A percentile compares a stretch with the other conserved stretches of the same genome.
These are phyloP conservation scores for Trichopoda pennipes DNA, from an alignment of 2,888 invertebrate genomes.

Conservation along the genomic window DNA sequence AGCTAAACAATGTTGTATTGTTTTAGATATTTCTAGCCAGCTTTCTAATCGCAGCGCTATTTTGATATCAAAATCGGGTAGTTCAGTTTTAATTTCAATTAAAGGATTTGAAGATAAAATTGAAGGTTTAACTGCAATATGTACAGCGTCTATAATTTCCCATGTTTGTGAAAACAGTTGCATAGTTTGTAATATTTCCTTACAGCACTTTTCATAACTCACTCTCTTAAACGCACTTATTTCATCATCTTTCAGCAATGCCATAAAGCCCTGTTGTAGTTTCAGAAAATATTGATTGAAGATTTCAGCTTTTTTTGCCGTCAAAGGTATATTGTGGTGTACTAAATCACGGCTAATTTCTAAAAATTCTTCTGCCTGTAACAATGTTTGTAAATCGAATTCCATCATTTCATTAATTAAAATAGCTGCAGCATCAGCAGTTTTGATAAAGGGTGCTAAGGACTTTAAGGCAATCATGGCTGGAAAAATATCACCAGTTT, in stretches of 20 bases:
- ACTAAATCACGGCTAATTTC: conserved; percentile 53
- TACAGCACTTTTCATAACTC: conserved; percentile 54
- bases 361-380: conserved; percentile 69
- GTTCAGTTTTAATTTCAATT: conserved; percentile 68
- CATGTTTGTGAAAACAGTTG: conserved; percentile 49
- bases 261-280: conserved; percentile 54
- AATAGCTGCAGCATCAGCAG: conserved; percentile 2
- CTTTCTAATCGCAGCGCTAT: conserved; percentile 31
- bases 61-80: conserved; percentile 66
- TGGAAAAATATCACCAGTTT: conserved; percentile 56
- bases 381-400: conserved; percentile 59
- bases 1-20: conserved; percentile 50
- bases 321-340: conserved; percentile 51
- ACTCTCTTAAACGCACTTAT: conserved; percentile 51
- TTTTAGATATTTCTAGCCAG: conserved; percentile 63
- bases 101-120: conserved; percentile 53
- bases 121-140: conserved; percentile 17
- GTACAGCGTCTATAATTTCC: conserved; percentile 65
- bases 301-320: conserved; percentile 55
- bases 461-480: conserved; percentile 64
- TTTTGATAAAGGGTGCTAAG: conserved; percentile 28
- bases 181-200: conserved; percentile 54
- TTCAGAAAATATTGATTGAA: conserved; percentile 64
- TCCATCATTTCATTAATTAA: conserved; percentile 47
- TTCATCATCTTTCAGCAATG: conserved; percentile 64